Evolutionary conservation across 2,888 invertebrate species (phyloP), one percentile per base, ranked within the genome.

Genomic region (Tenthredo scrophulariae): DNA sequence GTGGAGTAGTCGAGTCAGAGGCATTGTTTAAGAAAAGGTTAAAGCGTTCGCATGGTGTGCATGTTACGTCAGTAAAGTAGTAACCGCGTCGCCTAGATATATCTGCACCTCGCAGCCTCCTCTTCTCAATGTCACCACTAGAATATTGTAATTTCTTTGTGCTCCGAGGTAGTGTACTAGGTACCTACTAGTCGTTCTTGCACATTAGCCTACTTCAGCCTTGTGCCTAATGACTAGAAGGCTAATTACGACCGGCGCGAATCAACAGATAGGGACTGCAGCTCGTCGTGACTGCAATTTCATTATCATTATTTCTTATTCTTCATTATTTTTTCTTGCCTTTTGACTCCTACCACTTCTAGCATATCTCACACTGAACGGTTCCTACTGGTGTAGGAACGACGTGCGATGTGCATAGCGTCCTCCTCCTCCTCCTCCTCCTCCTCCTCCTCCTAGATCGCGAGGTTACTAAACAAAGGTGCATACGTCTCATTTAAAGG

Each of bases 161-260:
- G 22, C 62, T 40, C 50, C 10, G 18, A 13, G 72, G 7, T 37
- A 37, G 37, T 37, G 7, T 37, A 37, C 6, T 37, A 37, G 37
- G 10, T 33, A 37, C 26, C 40, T 46, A 46, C 46, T 75, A 75
- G 26, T 46, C 40, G 26, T 46, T 46, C 46, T 46, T 15, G 46
- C 50, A 70, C 65, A 83, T 67, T 83, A 83, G 67, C 83, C 80
- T 62, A 80, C 58, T 80, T 62, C 37, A 40, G 29, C 80, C 83
- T 83, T 83, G 83, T 83, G 83, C 83, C 83, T 83, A 83, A 83
- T 83, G 22, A 83, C 83, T 33, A 43, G 37, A 62, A 80, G 80
- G 80, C 80, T 80, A 33, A 37, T 80, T 62, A 80, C 40, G 37
- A 37, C n/a, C 58, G 2, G 43, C 15, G 37, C 37, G 26, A 37